Conservation (phyloP, 2,888 invertebrate genomes). For the Meganola albula region DNA sequence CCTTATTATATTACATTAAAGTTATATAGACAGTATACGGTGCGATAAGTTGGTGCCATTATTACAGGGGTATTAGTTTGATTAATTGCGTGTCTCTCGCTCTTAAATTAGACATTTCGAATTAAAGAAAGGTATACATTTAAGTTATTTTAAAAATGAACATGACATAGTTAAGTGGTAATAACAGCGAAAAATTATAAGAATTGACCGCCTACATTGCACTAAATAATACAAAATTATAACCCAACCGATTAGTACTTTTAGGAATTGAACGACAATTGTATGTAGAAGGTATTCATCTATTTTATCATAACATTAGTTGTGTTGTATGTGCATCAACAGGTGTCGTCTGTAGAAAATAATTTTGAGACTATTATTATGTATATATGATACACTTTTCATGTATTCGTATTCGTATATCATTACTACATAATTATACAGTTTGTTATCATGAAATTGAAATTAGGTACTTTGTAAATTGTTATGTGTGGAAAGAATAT, state of each 20-base stretch:
- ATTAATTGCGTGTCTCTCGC: conserved; percentile 52
- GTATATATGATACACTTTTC: conserved; percentile 31
- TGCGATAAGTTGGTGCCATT: conserved; percentile 78
- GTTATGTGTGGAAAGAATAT: conserved; percentile 58
- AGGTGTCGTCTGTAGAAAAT: conserved; percentile 21
- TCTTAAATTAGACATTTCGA: conserved; percentile 37
- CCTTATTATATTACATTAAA: conserved; percentile 71
- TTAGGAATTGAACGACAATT: conserved; percentile 3
- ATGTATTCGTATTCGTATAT: conserved; percentile 16
- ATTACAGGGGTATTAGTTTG: conserved; percentile 75
- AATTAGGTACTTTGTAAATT: conserved; percentile 60
- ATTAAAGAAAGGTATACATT: neutral
- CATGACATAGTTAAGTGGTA: neutral
- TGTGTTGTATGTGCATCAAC: conserved; percentile 14
- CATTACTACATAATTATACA: conserved; percentile 16
- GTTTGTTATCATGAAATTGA: conserved; percentile 28
- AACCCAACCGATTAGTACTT: conserved; percentile 8
- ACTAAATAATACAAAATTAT: conserved; percentile 8
- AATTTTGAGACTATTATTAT: conserved; percentile 28
- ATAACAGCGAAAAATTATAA: too few species aligned
- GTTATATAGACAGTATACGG: conserved; percentile 77
- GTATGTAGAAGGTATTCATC: conserved; percentile 9
- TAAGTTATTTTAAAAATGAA: neutral
- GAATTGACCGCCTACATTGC: conserved; percentile 4
- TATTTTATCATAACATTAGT: conserved; percentile 13